These are phyloP conservation scores for Sinocyclocheilus maitianheensis DNA, from an alignment of 2,113 vertebrate species.

Conservation along the genomic window DNA sequence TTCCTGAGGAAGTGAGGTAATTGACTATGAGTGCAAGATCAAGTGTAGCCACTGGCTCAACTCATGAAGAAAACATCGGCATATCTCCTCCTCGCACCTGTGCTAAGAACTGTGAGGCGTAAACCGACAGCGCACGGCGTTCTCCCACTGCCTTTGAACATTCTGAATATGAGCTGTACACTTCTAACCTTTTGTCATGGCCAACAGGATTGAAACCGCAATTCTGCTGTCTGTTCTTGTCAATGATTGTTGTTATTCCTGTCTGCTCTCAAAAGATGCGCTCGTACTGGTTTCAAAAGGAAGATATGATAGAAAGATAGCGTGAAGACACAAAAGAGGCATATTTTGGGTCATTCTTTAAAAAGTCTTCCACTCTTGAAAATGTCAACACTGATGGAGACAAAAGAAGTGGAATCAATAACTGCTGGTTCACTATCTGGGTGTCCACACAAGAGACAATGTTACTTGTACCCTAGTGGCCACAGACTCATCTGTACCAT, in stretches of 20 bases:
- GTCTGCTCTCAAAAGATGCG: slow-evolving; percentile 14
- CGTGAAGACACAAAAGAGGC: slow-evolving; percentile 24
- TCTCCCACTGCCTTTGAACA: slow-evolving; percentile 21
- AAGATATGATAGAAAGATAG: slow-evolving; percentile 35
- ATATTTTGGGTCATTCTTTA: slow-evolving; percentile 11
- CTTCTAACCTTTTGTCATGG: slow-evolving; percentile 32
- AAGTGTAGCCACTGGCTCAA: slow-evolving; percentile 54
- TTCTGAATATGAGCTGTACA: slow-evolving; percentile 9
- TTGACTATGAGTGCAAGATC: slow-evolving; percentile 60
- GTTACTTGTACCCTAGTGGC: slow-evolving; percentile 9
- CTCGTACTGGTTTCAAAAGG: slow-evolving; percentile 18
- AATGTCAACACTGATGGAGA: slow-evolving; percentile 43
- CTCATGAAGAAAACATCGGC: slow-evolving; percentile 38
- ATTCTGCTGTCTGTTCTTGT: slow-evolving; percentile 10
- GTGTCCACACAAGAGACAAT: slow-evolving; percentile 34
- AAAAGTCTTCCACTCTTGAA: slow-evolving; percentile 27
- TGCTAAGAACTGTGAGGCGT: slow-evolving; percentile 28
- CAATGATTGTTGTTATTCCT: slow-evolving; percentile 28
- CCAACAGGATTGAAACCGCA: slow-evolving; percentile 38
- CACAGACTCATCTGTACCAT: slow-evolving; percentile 32
- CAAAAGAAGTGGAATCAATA: slow-evolving; percentile 46
- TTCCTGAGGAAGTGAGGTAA: slow-evolving; percentile 57
- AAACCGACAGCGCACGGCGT: neutral
- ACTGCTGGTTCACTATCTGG: slow-evolving; percentile 34
- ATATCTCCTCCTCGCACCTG: slow-evolving; percentile 38